Base-by-base conservation (phyloP, 2,797 vertebrate species). In the Gallirallus australis region DNA sequence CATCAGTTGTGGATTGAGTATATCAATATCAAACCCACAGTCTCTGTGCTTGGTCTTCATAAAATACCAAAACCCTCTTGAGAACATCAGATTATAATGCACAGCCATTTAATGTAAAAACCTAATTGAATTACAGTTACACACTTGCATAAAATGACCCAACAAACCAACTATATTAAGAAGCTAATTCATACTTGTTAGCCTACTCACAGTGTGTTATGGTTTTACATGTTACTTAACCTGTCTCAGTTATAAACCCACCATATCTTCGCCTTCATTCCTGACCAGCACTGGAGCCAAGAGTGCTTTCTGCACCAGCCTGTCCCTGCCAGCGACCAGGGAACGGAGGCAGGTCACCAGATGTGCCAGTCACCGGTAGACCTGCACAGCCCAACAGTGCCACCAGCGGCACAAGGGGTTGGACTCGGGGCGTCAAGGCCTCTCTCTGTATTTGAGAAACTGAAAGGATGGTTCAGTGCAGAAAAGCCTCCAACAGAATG, bases 361-460 rank as follows among this genome's bases (percentile, higher is more conserved):
- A 16, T 3, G 2, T 5, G 60, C 56, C 71, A 3, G 4, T 0
- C 8, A 25, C 69, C 2, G 4, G 2, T n/a, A 61, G 53, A 23
- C 16, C 52, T 1, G 0, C 1, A 3, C 57, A 50, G 30, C 35
- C 16, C 40, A 33, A 1, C 25, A 12, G 59, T 12, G 59, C 35
- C 42, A 23, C 31, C 0, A 1, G 66, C 50, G 4, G 2, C 83
- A 18, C 1, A 3, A 56, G 30, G 13, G 6, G 35, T 53, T 2
- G 14, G 14, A 27, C 52, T 50, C 16, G 3, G 40, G 50, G 14
- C 8, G 4, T 15, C 50, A 15, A 27, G 50, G 50, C 25, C 25
- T 52, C 25, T 28, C 50, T 35, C 70, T 72, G 0, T 19, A 73
- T 56, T 53, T 57, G 28, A 79, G 42, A 84, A 90, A 50, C n/a